These are phyloP conservation scores for Lophius piscatorius DNA, from an alignment of 2,113 vertebrate species.

Conservation along the genomic window DNA sequence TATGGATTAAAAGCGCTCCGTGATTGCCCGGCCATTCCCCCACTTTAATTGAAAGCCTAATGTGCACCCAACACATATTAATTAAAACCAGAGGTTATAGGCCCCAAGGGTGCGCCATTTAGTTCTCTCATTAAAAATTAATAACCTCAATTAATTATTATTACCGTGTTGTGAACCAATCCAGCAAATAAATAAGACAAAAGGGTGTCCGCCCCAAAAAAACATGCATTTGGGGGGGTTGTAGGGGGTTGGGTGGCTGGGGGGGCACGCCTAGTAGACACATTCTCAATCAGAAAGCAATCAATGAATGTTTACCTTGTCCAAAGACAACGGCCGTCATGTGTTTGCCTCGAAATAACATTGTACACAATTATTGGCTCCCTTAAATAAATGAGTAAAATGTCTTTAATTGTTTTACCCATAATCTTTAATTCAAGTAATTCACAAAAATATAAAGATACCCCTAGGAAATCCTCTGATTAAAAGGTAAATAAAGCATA, in stretches of 20 bases:
- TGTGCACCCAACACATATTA: slow-evolving; percentile 81
- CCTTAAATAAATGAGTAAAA: too few species aligned
- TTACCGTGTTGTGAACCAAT: slow-evolving; percentile 76
- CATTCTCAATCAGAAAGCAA: slow-evolving; percentile 53
- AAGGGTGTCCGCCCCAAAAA: slow-evolving; percentile 24
- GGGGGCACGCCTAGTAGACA: slow-evolving; percentile 11
- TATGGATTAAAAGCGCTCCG: slow-evolving; percentile 80
- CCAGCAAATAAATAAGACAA: slow-evolving; percentile 78
- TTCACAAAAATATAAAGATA: too few species aligned
- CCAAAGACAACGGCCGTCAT: slow-evolving; percentile 21
- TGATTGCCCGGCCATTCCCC: slow-evolving; percentile 77
- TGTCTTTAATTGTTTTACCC: too few species aligned
- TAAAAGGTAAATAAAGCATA: too few species aligned
- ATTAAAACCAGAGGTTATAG: slow-evolving; percentile 84
- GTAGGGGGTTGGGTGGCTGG: neutral
- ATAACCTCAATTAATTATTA: slow-evolving; percentile 83
- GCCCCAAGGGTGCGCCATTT: slow-evolving; percentile 78
- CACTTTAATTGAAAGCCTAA: slow-evolving; percentile 82
- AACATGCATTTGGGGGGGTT: slow-evolving; percentile 8
- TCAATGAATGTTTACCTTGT: slow-evolving; percentile 36
- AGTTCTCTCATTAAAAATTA: slow-evolving; percentile 83
- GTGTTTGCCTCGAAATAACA: slow-evolving; percentile 33
- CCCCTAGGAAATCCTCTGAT: too few species aligned
- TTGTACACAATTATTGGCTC: too few species aligned
- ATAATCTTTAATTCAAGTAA: too few species aligned